Base-by-base conservation (phyloP, 2,797 vertebrate species). In the Peromyscus nudipes region DNA sequence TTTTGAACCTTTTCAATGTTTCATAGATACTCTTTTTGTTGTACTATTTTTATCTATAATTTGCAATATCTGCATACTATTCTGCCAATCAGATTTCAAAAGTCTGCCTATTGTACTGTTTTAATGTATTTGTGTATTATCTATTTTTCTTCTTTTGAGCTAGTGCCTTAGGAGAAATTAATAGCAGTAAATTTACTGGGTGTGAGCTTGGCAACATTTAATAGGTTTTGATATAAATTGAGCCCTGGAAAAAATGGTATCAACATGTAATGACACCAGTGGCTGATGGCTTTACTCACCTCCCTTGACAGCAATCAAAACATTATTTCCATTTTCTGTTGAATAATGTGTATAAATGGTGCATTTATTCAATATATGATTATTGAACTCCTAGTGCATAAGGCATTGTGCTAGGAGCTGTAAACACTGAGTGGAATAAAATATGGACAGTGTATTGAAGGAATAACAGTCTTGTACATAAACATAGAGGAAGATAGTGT, bases 221-320 rank as follows among this genome's bases (percentile, higher is more conserved):
- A 93, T 67, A 75, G 75, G 11, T 89, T 95, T 95, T 92, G n/a
- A 85, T 95, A 80, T 27, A 97, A 55, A 88, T n/a, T 88, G 27
- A 80, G 25, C 40, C 25, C 52, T 88, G 87, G 37, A 76, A 88
- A 81, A 88, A 81, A 80, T 73, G 81, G 11, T 67, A 81, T 27
- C n/a, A 76, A 43, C 73, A 27, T 83, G 60, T 55, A 90, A 86
- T 92, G 37, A 81, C 69, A 94, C 4, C 27, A 89, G 46, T 19
- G 65, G 11, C 14, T 95, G 40, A 92, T 81, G 19, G 2, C 31
- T 85, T 75, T 57, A 67, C 34, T 14, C 76, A 9, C 17, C 76
- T 91, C 12, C n/a, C 67, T 91, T 65, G 46, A 95, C 40, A 57
- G 17, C 34, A 75, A 93, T 95, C 16, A 82, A 89, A 94, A 94